Conservation (phyloP, 2,113 vertebrate genomes). For the Trematocara nigrifrons region DNA sequence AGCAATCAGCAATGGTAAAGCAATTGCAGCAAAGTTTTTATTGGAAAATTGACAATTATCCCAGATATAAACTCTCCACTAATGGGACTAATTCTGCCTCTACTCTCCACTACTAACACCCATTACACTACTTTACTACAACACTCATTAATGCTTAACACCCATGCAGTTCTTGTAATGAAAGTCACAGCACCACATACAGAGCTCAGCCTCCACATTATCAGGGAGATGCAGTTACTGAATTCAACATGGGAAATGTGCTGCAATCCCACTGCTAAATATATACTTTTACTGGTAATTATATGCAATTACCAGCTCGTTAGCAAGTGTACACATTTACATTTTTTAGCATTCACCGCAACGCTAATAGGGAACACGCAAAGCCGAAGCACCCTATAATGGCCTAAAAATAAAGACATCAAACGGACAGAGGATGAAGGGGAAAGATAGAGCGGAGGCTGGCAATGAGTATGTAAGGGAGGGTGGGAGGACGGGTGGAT, state of each 20-base stretch:
- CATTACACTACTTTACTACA: slow-evolving; percentile 27
- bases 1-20: neutral
- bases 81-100: slow-evolving; percentile 36
- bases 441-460: slow-evolving; percentile 29
- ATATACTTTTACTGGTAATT: slow-evolving; percentile 51
- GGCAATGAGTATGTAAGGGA: neutral
- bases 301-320: slow-evolving; percentile 42
- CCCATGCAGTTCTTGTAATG: slow-evolving; percentile 46
- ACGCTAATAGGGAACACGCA: slow-evolving; percentile 25
- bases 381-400: slow-evolving; percentile 13
- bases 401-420: slow-evolving; percentile 57
- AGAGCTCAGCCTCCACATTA: slow-evolving; percentile 16
- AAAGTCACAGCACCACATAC: slow-evolving; percentile 24
- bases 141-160: slow-evolving; percentile 56
- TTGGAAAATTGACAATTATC: slow-evolving; percentile 13
- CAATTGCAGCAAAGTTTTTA: slow-evolving; percentile 13
- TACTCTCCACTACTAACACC: neutral
- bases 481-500: slow-evolving; percentile 1
- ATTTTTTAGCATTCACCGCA: slow-evolving; percentile 2
- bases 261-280: slow-evolving; percentile 33
- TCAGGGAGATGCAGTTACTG: slow-evolving; percentile 3
- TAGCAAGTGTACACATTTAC: slow-evolving; percentile 14
- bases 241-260: slow-evolving; percentile 12
- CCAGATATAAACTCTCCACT: neutral
- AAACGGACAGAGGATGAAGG: slow-evolving; percentile 43